Conservation (phyloP, 2,888 invertebrate species). For the Xylota segnis region DNA sequence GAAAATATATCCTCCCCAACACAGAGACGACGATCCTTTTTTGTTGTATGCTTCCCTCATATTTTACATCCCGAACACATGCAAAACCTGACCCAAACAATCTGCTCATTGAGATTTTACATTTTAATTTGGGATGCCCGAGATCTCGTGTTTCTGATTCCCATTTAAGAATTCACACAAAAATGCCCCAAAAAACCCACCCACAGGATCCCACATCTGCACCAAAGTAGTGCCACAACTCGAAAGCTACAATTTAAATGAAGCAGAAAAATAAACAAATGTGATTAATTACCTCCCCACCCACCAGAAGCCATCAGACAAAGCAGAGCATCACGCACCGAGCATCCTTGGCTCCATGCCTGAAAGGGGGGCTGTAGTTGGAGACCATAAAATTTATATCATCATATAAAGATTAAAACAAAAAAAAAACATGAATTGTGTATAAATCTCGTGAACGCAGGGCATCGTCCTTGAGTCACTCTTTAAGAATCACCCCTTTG, state of each 20-base stretch:
- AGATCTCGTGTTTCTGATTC: conserved; percentile 60
- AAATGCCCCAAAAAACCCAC: conserved; percentile 25
- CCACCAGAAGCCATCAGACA: conserved; percentile 1
- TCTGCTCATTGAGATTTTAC: conserved; percentile 74
- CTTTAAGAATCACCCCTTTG: conserved; percentile 11
- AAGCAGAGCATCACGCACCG: conserved; percentile 8
- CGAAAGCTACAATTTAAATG: conserved; percentile 68
- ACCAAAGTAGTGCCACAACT: conserved; percentile 15
- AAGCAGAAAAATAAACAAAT: conserved; percentile 71
- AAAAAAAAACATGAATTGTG: conserved; percentile 1
- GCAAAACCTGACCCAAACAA: conserved; percentile 69
- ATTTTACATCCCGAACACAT: conserved; percentile 64
- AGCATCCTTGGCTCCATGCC: background rate
- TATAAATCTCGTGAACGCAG: conserved; percentile 19
- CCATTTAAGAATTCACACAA: conserved; percentile 49
- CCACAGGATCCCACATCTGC: conserved; percentile 4
- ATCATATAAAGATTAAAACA: conserved; percentile 45
- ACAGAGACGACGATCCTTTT: background rate
- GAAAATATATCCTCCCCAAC: background rate
- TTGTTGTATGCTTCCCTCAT: conserved; percentile 34
- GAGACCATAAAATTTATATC: conserved; percentile 49
- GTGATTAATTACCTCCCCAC: conserved; percentile 69
- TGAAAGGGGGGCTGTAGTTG: background rate
- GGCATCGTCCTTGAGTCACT: conserved; percentile 32
- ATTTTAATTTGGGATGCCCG: conserved; percentile 63